phyloP scores from a whole-genome alignment of 2,888 invertebrate species.

The Drosophila mimetica region DNA sequence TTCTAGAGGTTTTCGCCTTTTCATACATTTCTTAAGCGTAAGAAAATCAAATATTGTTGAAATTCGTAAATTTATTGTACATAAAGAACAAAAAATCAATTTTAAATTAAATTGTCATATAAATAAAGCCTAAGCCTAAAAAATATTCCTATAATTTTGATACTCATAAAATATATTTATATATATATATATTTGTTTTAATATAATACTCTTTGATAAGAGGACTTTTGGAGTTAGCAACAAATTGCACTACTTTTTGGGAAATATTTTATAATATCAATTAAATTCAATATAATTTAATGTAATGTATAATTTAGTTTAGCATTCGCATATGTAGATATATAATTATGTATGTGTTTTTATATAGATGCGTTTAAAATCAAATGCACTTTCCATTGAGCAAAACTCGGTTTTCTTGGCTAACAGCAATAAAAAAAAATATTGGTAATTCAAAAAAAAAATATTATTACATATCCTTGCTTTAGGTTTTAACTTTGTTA shows the following conservation, averaged over 20 bases:
- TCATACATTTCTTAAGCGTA: conserved; percentile 21
- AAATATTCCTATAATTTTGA: conserved; percentile 34
- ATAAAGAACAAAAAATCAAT: conserved; percentile 26
- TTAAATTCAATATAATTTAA: conserved; percentile 41
- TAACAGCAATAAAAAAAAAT: conserved; percentile 43
- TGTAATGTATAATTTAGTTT: conserved; percentile 42
- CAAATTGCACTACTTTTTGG: conserved; percentile 72
- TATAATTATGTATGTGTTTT: conserved; percentile 8
- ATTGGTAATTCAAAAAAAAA: conserved; percentile 15
- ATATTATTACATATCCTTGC: conserved; percentile 2
- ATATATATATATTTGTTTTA: conserved; percentile 11
- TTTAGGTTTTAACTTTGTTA: conserved; percentile 12
- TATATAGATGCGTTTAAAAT: conserved; percentile 42
- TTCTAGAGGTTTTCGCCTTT: not conserved
- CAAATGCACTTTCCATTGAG: conserved; percentile 63
- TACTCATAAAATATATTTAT: conserved; percentile 42
- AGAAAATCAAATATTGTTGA: conserved; percentile 7
- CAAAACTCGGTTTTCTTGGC: conserved; percentile 40
- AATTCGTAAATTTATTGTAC: conserved; percentile 48
- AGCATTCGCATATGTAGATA: conserved; percentile 19
- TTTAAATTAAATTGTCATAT: conserved; percentile 21
- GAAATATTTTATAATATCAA: conserved; percentile 46
- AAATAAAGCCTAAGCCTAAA: conserved; percentile 43
- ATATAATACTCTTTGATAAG: conserved; percentile 34
- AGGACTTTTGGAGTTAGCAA: conserved; percentile 61